Evolutionary conservation across 2,113 vertebrate genomes (phyloP), one percentile per base, ranked within the genome.

Genomic region (Chloroceryle aenea): DNA sequence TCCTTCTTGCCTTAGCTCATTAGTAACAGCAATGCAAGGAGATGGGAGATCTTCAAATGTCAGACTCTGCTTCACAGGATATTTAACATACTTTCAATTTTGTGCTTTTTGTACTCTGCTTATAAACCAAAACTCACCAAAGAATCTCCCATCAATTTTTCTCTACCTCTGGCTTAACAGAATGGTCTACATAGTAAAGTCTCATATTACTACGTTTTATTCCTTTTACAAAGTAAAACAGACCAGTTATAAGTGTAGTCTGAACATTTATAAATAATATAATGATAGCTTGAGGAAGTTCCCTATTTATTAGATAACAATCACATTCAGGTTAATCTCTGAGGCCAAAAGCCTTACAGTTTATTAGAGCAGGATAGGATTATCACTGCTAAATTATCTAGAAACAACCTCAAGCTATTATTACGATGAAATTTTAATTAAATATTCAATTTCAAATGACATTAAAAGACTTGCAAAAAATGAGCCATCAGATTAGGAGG

Each of bases 391-490:
- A 66, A 93, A 87, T 86, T 94, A 73, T 55, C 74, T 71, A 73
- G 82, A 87, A 83, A 34, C 22, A 96, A 83, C 50, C 63, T 93
- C 59, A 56, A 89, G 71, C 50, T 90, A 67, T 59, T 72, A 74
- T 7, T 85, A 66, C 23, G 30, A 82, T 91, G 36, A 95, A 88
- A 80, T 79, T 89, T 95, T 87, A 89, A 95, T 85, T 80, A 83
- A 96, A 83, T 79, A 85, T 77, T 85, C 58, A 17, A 69, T 87
- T 89, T 82, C 42, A 83, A 96, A 83, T 61, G 26, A 91, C 36
- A 76, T 79, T 47, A 66, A 80, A 68, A 91, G 62, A 72, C 19
- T 56, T 61, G 27, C 8, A 82, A 75, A 66, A 95, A 87, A 68
- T 2, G 4, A 91, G 7, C 13, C 25, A 85, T 61, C 66, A 92